Conservation (phyloP, 2,797 vertebrate species). For the Lacerta agilis region DNA sequence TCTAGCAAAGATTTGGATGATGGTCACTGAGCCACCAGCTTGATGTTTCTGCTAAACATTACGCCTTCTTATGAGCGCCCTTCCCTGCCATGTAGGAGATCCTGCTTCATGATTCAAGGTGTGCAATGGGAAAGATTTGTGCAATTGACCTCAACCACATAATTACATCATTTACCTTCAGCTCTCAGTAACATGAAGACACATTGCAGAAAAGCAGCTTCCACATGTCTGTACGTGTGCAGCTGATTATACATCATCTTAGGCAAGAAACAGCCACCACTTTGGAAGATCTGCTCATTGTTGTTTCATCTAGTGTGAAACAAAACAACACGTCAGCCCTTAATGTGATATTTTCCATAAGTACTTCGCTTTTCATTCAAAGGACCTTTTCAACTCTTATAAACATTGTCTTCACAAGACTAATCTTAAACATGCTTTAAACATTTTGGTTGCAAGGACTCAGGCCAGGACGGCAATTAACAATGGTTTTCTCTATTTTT, state of each 20-base stretch:
- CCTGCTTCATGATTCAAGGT: background rate
- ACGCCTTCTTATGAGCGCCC: background rate
- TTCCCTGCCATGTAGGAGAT: background rate
- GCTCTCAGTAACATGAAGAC: background rate
- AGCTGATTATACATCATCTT: background rate
- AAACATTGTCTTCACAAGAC: background rate
- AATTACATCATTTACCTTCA: background rate
- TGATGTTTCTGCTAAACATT: background rate
- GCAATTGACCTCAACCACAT: background rate
- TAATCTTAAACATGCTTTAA: background rate
- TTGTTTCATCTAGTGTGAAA: background rate
- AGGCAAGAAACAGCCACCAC: background rate
- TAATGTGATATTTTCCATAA: background rate
- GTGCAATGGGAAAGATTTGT: background rate
- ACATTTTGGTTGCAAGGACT: background rate
- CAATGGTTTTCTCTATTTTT: too few relatives aligned
- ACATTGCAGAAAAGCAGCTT: background rate
- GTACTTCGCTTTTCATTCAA: background rate
- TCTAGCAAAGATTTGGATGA: background rate
- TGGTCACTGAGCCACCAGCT: background rate
- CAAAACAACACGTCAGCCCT: background rate
- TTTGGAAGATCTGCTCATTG: background rate
- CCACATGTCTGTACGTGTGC: too few relatives aligned
- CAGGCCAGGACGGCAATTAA: too few relatives aligned
- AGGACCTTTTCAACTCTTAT: background rate